Base-by-base conservation (phyloP, 2,113 vertebrate genomes). In the Boulengeromyrus knoepffleri region DNA sequence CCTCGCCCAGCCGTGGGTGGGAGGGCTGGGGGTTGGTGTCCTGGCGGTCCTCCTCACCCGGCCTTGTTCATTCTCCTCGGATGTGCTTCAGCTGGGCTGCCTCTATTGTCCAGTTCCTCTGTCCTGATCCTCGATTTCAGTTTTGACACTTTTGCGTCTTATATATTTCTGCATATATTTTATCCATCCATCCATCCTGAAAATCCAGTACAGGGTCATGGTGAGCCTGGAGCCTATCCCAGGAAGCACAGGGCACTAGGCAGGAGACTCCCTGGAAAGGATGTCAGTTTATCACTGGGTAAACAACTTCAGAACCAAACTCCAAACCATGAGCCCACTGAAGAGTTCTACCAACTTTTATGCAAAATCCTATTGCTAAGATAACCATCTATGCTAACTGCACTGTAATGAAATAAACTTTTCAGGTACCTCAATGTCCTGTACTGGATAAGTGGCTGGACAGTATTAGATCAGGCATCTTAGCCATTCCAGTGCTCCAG, bases 11-110 rank as follows among this genome's bases (percentile, higher is more conserved):
- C 31, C 1, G 74, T 90, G 94, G 45, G 45, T 39, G 77, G 77
- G 42, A 21, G 77, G 77, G 39, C 10, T 19, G 36, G 83, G 19
- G 94, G 95, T 94, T 92, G 87, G 88, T 89, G 89, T 88, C 93
- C 92, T 85, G 92, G 95, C 95, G 13, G 62, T 88, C 88, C 39
- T 21, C 56, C 36, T 62, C 9, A n/a, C 66, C 91, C 92, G 93
- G 74, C 91, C 70, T 17, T 39, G n/a, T 66, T 66, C n/a, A 27
- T 12, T 70, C 62, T 31, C 62, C 3, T 70, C 27, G 0, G 9
- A 66, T 27, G 9, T 66, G n/a, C n/a, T 31, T 31, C 10, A 12
- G 9, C 3, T 31, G 3, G 24, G 27, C n/a, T 3, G 0, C 62
- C 74, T 80, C 36, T 42, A n/a, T 80, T 42, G 74, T 80, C 74